A percentile compares a stretch with the other conserved stretches of the same genome.
Conservation (phyloP, 2,888 invertebrate genomes). For the Limnephilus rhombicus region DNA sequence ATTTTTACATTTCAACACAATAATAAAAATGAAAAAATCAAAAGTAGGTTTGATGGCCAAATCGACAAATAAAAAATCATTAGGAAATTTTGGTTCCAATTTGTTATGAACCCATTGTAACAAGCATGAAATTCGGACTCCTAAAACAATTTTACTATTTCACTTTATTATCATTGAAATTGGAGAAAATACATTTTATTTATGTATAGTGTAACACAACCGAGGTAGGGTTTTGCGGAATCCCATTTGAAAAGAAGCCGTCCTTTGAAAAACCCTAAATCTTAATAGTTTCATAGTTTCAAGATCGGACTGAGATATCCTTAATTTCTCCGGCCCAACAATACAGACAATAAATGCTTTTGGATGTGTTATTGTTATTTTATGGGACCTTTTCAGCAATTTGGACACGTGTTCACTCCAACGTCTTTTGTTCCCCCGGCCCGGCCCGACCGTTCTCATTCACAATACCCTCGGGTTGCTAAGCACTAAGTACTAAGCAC, state of each 20-base stretch:
- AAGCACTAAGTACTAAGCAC: neutral
- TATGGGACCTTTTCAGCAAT: slow-evolving; percentile 38
- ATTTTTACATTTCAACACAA: too few species aligned
- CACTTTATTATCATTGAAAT: neutral
- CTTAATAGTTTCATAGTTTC: slow-evolving; percentile 48
- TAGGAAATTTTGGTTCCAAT: neutral
- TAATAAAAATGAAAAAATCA: too few species aligned
- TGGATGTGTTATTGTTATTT: slow-evolving; percentile 51
- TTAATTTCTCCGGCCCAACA: slow-evolving; percentile 41
- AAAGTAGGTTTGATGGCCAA: too few species aligned
- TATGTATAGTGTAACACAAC: neutral
- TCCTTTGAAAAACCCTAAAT: slow-evolving; percentile 39
- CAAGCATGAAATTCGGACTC: neutral
- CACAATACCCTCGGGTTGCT: neutral
- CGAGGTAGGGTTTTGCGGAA: neutral
- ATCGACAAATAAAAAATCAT: too few species aligned
- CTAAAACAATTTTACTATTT: neutral
- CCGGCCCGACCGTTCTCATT: neutral
- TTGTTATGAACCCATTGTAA: neutral
- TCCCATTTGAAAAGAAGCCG: neutral
- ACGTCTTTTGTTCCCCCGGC: slow-evolving; percentile 24
- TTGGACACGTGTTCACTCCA: slow-evolving; percentile 40
- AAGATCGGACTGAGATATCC: slow-evolving; percentile 47
- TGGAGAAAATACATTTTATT: slow-evolving; percentile 8
- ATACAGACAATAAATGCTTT: slow-evolving; percentile 45